Base-by-base conservation (phyloP, 2,888 invertebrate species). In the Aleiodes alternator region DNA sequence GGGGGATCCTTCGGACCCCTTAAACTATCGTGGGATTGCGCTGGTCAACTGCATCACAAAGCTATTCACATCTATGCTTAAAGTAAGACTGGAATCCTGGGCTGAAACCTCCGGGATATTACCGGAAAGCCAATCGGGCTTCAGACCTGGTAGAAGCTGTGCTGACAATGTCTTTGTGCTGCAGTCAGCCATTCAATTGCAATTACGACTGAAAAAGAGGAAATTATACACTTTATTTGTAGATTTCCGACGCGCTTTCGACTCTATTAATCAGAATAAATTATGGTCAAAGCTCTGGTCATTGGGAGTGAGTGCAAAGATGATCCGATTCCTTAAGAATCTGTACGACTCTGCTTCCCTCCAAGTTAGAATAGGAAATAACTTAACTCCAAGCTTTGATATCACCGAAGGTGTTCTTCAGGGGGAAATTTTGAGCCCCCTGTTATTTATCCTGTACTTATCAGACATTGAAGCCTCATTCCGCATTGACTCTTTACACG, bases 1-100 rank as follows among this genome's bases (percentile, higher is more conserved):
- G 69, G 83, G 83, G 11, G 80, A 82, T 57, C 29, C 43, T 31
- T 29, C 38, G 2, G 77, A 83, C 51, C 82, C 82, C 1, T 68
- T 73, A 0, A 84, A 81, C 68, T 84, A 34, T 3, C 34, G 34
- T 34, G 34, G 34, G 34, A 34, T 34, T 34, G 34, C 34, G 3
- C 34, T 34, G 34, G 34, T 34, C 34, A 34, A 34, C 34, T 34
- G 34, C 34, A 34, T 34, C 34, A 34, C 34, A 4, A 34, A 34
- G 34, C 3, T 34, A 34, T 34, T 6, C 3, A 34, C 34, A 6
- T 34, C 34, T 34, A 34, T 34, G 34, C 34, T 34, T 3, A 34
- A 34, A 34, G 1, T 34, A 3, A 34, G 34, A 4, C 50, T 82
- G 9, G 14, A 43, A 6, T 11, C 3, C 0, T 81, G 79, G 78